These are phyloP conservation scores for Acanthornis magna DNA, from an alignment of 2,797 vertebrate genomes.

Conservation along the genomic window DNA sequence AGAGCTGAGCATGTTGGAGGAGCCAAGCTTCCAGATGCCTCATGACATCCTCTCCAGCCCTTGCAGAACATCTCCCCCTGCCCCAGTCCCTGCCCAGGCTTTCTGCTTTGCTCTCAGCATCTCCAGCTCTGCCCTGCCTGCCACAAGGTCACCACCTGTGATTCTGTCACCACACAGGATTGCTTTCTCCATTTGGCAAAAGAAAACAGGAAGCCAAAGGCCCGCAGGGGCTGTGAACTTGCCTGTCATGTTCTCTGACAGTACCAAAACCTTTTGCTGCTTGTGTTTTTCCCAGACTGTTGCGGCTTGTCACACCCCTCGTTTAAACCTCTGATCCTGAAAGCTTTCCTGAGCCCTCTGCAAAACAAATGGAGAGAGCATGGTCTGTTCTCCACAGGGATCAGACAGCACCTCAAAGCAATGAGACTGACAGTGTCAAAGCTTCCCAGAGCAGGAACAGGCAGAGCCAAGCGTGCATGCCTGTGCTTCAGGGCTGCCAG, in stretches of 20 bases:
- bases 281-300: slow-evolving; percentile 57
- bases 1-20: background rate
- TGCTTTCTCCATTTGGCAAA: background rate
- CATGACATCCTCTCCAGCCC: background rate
- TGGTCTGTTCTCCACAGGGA: background rate
- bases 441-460: background rate
- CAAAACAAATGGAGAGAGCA: background rate
- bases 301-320: background rate
- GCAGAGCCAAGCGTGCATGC: background rate
- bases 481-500: background rate
- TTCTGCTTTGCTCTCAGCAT: background rate
- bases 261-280: slow-evolving; percentile 29
- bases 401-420: background rate
- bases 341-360: slow-evolving; percentile 27
- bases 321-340: slow-evolving; percentile 4
- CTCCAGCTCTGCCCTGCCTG: background rate
- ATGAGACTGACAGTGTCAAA: background rate
- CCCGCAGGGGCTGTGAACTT: slow-evolving; percentile 47
- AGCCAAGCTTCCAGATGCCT: background rate
- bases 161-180: background rate
- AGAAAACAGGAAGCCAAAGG: slow-evolving; percentile 44
- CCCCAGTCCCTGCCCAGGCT: background rate
- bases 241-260: slow-evolving; percentile 66
- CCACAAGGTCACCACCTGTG: background rate
- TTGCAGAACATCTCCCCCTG: no score